Percentiles rank a stretch among this genome's conserved stretches.
These are phyloP conservation scores for Dasypus novemcinctus DNA, from an alignment of 2,113 vertebrate genomes.

Conservation along the genomic window DNA sequence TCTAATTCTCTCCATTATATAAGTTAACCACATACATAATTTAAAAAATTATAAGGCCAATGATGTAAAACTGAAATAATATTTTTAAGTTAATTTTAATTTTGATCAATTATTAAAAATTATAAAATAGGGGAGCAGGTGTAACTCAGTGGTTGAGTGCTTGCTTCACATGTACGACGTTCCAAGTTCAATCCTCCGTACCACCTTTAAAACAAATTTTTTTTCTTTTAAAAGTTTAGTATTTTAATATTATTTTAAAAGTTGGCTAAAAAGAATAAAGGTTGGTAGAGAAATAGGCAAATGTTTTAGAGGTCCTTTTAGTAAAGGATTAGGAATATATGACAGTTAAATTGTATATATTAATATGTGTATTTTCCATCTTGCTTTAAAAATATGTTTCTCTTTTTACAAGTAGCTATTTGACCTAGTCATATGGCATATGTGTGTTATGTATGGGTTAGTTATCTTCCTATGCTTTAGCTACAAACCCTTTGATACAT, in stretches of 20 bases:
- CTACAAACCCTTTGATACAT: neutral
- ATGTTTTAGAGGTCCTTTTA: constrained; percentile 1
- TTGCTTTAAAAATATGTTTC: constrained; percentile 21
- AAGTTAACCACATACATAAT: neutral
- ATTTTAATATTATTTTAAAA: too few relatives aligned
- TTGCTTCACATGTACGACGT: too few relatives aligned
- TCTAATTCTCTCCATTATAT: neutral
- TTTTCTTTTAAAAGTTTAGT: neutral
- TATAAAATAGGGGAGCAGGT: too few relatives aligned
- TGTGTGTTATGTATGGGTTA: neutral
- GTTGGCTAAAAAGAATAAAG: neutral
- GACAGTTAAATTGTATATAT: neutral
- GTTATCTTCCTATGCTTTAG: constrained; percentile 22
- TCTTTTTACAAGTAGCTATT: neutral
- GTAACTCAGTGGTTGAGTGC: too few relatives aligned
- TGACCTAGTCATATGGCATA: neutral
- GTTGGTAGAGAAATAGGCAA: neutral
- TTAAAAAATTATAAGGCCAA: neutral
- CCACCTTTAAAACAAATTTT: neutral
- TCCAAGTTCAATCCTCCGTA: too few relatives aligned
- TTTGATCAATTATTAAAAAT: too few relatives aligned
- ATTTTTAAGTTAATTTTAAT: too few relatives aligned
- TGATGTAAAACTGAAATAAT: constrained; percentile 8
- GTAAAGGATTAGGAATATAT: constrained; percentile 23
- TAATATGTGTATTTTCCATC: neutral